phyloP scores from a whole-genome alignment of 2,797 vertebrate species.

The Coregonus ussuriensis region DNA sequence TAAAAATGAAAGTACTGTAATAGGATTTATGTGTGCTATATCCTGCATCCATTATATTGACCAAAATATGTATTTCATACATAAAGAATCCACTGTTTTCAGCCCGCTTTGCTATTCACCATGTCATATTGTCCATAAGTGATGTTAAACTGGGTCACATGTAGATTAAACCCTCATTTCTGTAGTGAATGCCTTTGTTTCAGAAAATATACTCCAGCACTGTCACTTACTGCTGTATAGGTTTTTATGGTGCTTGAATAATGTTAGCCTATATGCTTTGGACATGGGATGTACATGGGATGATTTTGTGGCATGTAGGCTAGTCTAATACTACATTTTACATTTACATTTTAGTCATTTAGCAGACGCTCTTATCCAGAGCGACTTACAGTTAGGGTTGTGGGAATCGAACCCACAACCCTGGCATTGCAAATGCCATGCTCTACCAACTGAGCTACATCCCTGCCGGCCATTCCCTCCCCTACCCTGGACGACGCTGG shows the following conservation, averaged over 20 bases:
- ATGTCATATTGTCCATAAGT: constrained; percentile 41
- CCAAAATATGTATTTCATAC: neutral
- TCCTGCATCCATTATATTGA: constrained; percentile 11
- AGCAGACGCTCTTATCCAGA: too few species aligned
- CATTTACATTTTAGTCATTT: too few species aligned
- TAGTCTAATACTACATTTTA: neutral
- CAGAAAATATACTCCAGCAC: neutral
- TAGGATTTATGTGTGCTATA: neutral
- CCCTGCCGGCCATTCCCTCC: too few species aligned
- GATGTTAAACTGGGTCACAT: constrained; percentile 59
- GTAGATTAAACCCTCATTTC: constrained; percentile 20
- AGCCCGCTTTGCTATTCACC: neutral
- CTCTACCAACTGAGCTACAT: too few species aligned
- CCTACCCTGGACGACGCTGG: too few species aligned
- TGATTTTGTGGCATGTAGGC: neutral
- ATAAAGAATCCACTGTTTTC: neutral
- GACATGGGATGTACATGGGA: neutral
- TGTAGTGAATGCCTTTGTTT: neutral
- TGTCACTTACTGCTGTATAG: neutral
- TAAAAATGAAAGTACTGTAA: neutral
- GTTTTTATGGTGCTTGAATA: neutral
- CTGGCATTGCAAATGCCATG: too few species aligned
- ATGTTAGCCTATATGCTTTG: neutral
- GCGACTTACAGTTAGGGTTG: too few species aligned
- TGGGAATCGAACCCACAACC: too few species aligned